These are phyloP conservation scores for Hiodon tergisus DNA, from an alignment of 2,113 vertebrate species.

Conservation along the genomic window DNA sequence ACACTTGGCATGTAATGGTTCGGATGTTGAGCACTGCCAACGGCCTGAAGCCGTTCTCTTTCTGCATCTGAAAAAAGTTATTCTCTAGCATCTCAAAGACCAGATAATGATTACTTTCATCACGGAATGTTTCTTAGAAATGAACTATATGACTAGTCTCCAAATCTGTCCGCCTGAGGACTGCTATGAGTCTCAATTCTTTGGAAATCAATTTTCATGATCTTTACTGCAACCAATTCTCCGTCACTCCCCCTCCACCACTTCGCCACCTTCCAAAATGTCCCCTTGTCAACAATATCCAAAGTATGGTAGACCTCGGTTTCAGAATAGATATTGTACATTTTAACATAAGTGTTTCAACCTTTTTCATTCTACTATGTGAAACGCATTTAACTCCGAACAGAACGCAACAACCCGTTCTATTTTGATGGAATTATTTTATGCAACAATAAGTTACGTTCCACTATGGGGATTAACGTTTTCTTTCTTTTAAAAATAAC, in stretches of 20 bases:
- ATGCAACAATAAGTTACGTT: too few relatives aligned
- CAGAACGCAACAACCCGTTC: too few relatives aligned
- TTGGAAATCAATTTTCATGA: conserved; percentile 47
- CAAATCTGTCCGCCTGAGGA: conserved; percentile 38
- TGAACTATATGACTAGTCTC: conserved; percentile 57
- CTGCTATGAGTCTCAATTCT: conserved; percentile 56
- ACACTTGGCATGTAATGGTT: conserved; percentile 57
- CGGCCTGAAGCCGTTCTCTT: conserved; percentile 56
- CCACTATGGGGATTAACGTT: too few relatives aligned
- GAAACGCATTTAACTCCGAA: too few relatives aligned
- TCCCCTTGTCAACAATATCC: conserved; percentile 52
- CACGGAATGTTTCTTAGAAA: conserved; percentile 59
- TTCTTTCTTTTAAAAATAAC: too few relatives aligned
- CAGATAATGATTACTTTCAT: conserved; percentile 54
- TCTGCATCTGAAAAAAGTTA: conserved; percentile 68
- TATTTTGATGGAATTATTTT: too few relatives aligned
- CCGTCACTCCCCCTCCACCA: conserved; percentile 59
- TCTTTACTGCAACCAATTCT: conserved; percentile 67
- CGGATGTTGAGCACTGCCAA: conserved; percentile 60
- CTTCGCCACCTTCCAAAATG: conserved; percentile 67
- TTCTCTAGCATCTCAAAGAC: conserved; percentile 68
- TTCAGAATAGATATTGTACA: too few relatives aligned
- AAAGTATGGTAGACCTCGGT: too few relatives aligned
- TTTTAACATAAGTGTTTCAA: too few relatives aligned
- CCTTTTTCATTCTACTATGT: too few relatives aligned